Percentiles rank a stretch among this genome's conserved stretches.
phyloP scores from a whole-genome alignment of 1,140 invertebrate genomes.

The Dysdera silvatica region DNA sequence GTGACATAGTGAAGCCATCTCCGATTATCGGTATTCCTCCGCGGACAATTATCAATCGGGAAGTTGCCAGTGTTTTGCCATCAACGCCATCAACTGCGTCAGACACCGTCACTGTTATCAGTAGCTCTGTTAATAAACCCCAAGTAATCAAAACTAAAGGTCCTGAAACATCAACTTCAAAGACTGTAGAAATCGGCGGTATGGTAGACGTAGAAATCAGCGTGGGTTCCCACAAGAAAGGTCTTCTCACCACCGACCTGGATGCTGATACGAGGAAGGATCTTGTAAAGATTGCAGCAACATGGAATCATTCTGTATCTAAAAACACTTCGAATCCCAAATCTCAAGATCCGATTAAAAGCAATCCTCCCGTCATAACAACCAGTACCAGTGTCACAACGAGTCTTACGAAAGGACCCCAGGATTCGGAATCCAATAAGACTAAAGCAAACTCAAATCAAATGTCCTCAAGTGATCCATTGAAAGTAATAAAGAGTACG shows the following conservation, averaged over 20 bases:
- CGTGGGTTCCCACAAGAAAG: slow-evolving; percentile 1
- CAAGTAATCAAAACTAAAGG: too few relatives aligned
- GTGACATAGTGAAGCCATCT: too few relatives aligned
- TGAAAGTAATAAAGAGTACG: neutral
- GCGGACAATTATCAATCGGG: too few relatives aligned
- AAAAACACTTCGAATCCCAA: neutral
- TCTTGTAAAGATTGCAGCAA: slow-evolving; percentile 21
- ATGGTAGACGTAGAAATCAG: slow-evolving; percentile 27
- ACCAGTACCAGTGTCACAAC: slow-evolving; percentile 20
- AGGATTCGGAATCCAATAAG: too few relatives aligned
- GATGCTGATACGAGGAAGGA: slow-evolving; percentile 5
- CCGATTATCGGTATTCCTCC: too few relatives aligned
- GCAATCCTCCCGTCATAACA: slow-evolving; percentile 11
- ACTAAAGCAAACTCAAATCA: too few relatives aligned
- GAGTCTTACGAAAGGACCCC: slow-evolving; percentile 1
- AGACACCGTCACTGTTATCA: too few relatives aligned
- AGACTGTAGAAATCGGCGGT: slow-evolving; percentile 4
- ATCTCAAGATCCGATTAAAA: neutral
- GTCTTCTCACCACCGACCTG: slow-evolving; percentile 3
- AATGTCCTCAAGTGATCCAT: too few relatives aligned
- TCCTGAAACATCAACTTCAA: slow-evolving; percentile 2
- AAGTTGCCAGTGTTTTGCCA: too few relatives aligned
- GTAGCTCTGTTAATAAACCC: too few relatives aligned
- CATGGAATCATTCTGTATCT: slow-evolving; percentile 22
- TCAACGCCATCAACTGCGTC: too few relatives aligned